These are phyloP conservation scores for Perccottus glenii DNA, from an alignment of 2,113 vertebrate genomes.

Conservation along the genomic window DNA sequence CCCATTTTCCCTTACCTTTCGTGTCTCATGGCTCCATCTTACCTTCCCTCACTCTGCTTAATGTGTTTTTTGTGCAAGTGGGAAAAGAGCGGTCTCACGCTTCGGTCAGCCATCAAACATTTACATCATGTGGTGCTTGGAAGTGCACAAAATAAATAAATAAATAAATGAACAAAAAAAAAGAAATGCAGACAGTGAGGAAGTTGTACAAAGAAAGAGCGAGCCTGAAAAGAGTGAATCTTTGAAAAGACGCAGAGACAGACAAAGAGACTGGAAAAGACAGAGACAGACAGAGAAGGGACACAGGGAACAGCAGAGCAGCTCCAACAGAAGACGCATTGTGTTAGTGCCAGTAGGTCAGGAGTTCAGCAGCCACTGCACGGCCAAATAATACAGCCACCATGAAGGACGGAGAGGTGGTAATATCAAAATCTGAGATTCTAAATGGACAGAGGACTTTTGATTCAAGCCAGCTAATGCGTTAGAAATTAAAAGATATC, in stretches of 20 bases:
- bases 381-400: slow-evolving; percentile 19
- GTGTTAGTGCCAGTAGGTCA: slow-evolving; percentile 60
- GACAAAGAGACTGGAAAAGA: slow-evolving; percentile 37
- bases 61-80: slow-evolving; percentile 55
- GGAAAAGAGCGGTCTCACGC: slow-evolving; percentile 35
- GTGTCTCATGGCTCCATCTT: slow-evolving; percentile 14
- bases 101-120: slow-evolving; percentile 65
- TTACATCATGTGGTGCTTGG: slow-evolving; percentile 49
- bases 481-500: too few species aligned
- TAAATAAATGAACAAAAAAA: slow-evolving; percentile 17
- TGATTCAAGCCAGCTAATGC: too few species aligned
- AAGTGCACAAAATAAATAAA: slow-evolving; percentile 2
- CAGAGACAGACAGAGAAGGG: slow-evolving; percentile 4
- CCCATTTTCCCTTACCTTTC: background rate
- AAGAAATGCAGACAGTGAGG: slow-evolving; percentile 12
- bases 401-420: slow-evolving; percentile 1
- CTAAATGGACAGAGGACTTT: background rate
- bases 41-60: slow-evolving; percentile 26
- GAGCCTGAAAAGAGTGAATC: slow-evolving; percentile 10
- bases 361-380: slow-evolving; percentile 50
- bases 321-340: slow-evolving; percentile 57
- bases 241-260: slow-evolving; percentile 14
- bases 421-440: background rate
- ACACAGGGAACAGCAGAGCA: slow-evolving; percentile 8
- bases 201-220: slow-evolving; percentile 13